Evolutionary conservation across 92 coral and sea anemone genomes (phyloP), one percentile per base, ranked within the genome.

Genomic region (Meandrina meandrites): DNA sequence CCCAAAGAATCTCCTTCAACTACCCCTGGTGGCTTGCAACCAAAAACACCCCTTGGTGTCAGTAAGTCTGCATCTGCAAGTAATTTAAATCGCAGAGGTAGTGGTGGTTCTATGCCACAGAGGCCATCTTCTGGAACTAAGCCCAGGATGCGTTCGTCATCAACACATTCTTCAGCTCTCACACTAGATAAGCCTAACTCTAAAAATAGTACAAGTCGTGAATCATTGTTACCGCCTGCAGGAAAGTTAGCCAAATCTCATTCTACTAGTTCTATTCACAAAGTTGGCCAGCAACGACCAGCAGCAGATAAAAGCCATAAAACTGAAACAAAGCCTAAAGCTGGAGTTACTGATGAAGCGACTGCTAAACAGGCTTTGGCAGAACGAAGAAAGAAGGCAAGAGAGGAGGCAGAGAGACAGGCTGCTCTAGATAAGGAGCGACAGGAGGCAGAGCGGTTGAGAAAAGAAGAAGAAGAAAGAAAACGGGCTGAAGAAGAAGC

Each of bases 341-440:
- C 99, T 30, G 98, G 99, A 28, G 76, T 92, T 64, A 87, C 92
- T 16, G 98, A 89, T 86, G 98, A 95, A 76, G 95, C 91, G 19
- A 93, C 98, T 50, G 99, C 99, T 2, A 93, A 92, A 74, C 92
- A 90, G 84, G 99, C 99, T 5, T 82, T 97, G 57, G 99, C 99
- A 48, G 99, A 97, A 74, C 88, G 98, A 84, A 91, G 99, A 40
- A 96, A 91, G 86, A 94, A 92, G 83, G 95, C 98, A 9, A 89
- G 99, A 47, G 99, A 97, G 79, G 99, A 97, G 76, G 99, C 99
- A 5, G 99, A 97, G 90, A 84, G 98, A 24, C 94, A 95, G 76
- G 99, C 99, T 40, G 91, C 94, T 37, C 87, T 97, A 74, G 99
- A 97, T 85, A 92, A 92, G 36, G 98, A 90, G 76, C 96, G 86